Percentiles rank a stretch among this genome's conserved stretches.
These are phyloP conservation scores for Bruchidius siliquastri DNA, from an alignment of 2,888 invertebrate genomes.

Conservation along the genomic window DNA sequence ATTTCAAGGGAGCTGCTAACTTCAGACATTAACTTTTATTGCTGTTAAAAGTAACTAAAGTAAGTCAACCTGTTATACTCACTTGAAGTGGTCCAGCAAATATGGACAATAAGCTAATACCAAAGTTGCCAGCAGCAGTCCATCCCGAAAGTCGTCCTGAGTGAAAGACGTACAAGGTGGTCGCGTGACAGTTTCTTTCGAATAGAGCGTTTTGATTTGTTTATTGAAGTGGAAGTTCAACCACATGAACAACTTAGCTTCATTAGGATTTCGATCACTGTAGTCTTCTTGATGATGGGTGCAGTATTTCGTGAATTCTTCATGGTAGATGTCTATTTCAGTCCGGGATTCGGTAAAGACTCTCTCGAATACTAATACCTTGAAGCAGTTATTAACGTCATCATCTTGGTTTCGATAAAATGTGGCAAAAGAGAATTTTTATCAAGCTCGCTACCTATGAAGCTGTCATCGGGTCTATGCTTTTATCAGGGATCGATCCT, in stretches of 20 bases:
- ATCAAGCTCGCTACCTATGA: too few relatives aligned
- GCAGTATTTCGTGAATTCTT: conserved; percentile 27
- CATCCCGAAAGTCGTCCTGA: conserved; percentile 38
- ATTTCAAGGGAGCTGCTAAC: too few relatives aligned
- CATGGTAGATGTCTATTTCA: conserved; percentile 17
- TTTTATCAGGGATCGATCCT: too few relatives aligned
- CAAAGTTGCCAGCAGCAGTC: conserved; percentile 53
- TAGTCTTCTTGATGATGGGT: background rate
- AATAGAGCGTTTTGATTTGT: conserved; percentile 45
- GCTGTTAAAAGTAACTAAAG: too few relatives aligned
- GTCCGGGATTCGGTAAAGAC: conserved; percentile 3
- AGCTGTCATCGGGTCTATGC: too few relatives aligned
- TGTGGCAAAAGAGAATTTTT: too few relatives aligned
- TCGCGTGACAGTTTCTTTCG: conserved; percentile 40
- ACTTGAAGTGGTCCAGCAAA: conserved; percentile 44
- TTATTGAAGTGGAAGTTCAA: conserved; percentile 42
- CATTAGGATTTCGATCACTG: conserved; percentile 21
- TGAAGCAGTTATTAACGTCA: too few relatives aligned
- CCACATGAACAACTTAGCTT: conserved; percentile 45
- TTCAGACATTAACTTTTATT: too few relatives aligned
- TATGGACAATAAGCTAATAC: conserved; percentile 59
- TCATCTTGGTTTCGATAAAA: too few relatives aligned
- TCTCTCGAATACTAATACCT: conserved; percentile 49
- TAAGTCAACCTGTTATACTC: background rate
- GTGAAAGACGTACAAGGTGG: conserved; percentile 15